These are phyloP conservation scores for Spilosoma lubricipeda DNA, from an alignment of 2,888 invertebrate genomes.

Conservation along the genomic window DNA sequence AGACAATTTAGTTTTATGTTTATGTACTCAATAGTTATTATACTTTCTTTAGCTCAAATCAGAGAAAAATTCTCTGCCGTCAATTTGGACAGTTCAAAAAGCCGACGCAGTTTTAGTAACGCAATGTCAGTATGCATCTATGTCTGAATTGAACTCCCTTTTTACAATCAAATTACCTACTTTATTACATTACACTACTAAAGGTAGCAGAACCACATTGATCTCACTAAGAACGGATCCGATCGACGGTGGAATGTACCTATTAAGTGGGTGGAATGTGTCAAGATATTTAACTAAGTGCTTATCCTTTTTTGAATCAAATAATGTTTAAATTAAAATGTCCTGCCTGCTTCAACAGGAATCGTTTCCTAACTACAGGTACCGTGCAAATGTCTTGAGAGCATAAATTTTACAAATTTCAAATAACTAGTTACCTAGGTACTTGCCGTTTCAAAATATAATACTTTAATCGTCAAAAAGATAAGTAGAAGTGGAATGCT, in stretches of 20 bases:
- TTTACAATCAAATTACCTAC: no score
- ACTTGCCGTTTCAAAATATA: not conserved
- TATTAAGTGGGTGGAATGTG: no score
- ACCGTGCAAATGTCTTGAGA: not conserved
- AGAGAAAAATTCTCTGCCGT: not conserved
- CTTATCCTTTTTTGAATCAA: no score
- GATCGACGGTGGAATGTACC: no score
- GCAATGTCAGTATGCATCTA: not conserved
- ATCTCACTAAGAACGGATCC: no score
- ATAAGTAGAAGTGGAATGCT: conserved; percentile 21
- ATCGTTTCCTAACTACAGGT: not conserved
- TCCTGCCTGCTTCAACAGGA: not conserved
- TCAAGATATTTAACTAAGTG: no score
- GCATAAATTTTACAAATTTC: not conserved
- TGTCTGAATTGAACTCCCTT: not conserved
- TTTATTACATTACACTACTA: no score
- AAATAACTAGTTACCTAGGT: not conserved
- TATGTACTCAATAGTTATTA: not conserved
- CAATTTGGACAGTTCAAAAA: not conserved
- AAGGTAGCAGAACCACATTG: no score
- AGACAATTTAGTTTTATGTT: not conserved
- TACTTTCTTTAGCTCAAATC: not conserved
- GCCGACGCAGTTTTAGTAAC: not conserved
- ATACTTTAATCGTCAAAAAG: conserved; percentile 22
- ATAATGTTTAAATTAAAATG: not conserved